These are phyloP conservation scores for Oryzias dopingdopingensis DNA, from an alignment of 2,797 vertebrate species.

Conservation along the genomic window DNA sequence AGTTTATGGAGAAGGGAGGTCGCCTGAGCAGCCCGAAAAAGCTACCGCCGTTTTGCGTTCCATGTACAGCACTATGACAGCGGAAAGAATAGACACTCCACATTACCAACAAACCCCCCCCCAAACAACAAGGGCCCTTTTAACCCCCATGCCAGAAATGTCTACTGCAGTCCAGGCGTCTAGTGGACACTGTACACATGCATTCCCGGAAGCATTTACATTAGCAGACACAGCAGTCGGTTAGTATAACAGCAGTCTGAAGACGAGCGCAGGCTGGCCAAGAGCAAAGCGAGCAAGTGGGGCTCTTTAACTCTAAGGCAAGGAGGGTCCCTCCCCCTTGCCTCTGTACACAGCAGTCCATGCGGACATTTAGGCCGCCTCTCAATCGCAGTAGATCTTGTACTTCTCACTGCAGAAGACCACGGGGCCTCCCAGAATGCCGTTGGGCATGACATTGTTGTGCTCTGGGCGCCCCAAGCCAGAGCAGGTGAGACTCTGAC, in stretches of 20 bases:
- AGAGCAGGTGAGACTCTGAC: constrained; percentile 84
- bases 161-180: constrained; percentile 75
- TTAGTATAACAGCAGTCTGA: constrained; percentile 71
- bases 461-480: constrained; percentile 80
- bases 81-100: constrained; percentile 76
- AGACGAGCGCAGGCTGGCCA: constrained; percentile 76
- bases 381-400: constrained; percentile 98
- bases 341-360: constrained; percentile 74
- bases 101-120: constrained; percentile 69
- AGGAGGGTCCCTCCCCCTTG: constrained; percentile 51
- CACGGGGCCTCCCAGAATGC: constrained; percentile 72
- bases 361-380: constrained; percentile 47
- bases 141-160: constrained; percentile 76
- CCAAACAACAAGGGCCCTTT: constrained; percentile 56
- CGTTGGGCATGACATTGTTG: constrained; percentile 73
- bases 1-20: constrained; percentile 55
- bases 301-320: constrained; percentile 75
- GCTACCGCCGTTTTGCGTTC: constrained; percentile 64
- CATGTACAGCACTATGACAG: constrained; percentile 76
- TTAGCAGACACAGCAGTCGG: constrained; percentile 81
- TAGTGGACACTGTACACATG: constrained; percentile 70
- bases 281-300: constrained; percentile 77
- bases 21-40: constrained; percentile 56
- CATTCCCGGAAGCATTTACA: constrained; percentile 78
- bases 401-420: constrained; percentile 97